Percentiles rank a stretch among this genome's conserved stretches.
phyloP scores from a whole-genome alignment of 2,113 vertebrate species.

The Arenaria interpres region DNA sequence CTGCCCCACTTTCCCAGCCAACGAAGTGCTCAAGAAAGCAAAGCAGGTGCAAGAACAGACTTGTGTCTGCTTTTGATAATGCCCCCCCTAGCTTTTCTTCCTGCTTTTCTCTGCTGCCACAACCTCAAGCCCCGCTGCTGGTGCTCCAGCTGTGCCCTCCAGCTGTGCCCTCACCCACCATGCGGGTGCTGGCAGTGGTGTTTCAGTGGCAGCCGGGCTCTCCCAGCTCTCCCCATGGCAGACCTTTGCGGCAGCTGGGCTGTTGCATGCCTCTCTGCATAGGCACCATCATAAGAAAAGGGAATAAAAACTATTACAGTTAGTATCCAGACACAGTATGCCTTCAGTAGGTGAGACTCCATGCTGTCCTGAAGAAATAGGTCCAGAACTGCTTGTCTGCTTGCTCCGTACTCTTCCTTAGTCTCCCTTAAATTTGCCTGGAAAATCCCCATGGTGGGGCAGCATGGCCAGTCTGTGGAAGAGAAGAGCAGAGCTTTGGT shows the following conservation, averaged over 20 bases:
- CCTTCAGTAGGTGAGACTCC: not conserved
- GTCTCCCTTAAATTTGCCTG: not conserved
- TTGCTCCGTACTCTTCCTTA: not conserved
- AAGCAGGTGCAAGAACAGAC: not conserved
- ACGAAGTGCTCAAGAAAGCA: not conserved
- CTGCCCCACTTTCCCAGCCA: not conserved
- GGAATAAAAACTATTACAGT: not conserved
- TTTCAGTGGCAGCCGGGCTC: rapidly evolving
- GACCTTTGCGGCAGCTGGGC: not conserved
- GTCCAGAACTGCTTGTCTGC: not conserved
- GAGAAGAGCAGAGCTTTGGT: not conserved
- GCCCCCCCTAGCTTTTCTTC: not conserved
- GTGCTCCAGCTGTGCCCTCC: not conserved
- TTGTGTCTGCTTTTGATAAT: not conserved
- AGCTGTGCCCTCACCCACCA: not conserved
- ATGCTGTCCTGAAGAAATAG: not conserved
- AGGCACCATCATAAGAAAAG: not conserved
- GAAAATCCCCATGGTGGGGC: not conserved
- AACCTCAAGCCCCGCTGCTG: rapidly evolving
- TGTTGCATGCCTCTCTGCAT: not conserved
- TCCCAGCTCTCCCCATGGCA: not conserved
- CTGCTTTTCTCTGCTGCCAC: not conserved
- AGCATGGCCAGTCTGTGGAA: not conserved
- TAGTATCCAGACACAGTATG: not conserved
- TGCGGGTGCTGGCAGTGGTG: rapidly evolving